These are phyloP conservation scores for Geothlypis trichas DNA, from an alignment of 2,113 vertebrate species.

Conservation along the genomic window DNA sequence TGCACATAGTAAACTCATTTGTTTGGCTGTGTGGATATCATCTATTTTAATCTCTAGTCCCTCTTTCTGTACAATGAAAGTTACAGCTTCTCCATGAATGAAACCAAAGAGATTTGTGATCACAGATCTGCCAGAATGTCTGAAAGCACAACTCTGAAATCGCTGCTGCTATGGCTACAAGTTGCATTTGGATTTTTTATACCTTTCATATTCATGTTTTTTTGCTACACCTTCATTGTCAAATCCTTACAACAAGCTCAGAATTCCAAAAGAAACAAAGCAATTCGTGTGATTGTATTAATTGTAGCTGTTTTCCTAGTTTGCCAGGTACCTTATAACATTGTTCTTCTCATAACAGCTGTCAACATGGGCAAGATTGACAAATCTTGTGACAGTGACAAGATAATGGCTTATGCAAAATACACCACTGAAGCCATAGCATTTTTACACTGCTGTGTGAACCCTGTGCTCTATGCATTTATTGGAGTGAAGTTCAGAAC, in stretches of 20 bases:
- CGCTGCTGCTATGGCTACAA: slow-evolving; percentile 76
- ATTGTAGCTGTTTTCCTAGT: slow-evolving; percentile 85
- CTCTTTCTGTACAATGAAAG: slow-evolving; percentile 73
- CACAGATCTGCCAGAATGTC: slow-evolving; percentile 22
- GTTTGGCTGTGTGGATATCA: slow-evolving; percentile 75
- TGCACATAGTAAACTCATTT: slow-evolving; percentile 73
- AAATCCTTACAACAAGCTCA: slow-evolving; percentile 79
- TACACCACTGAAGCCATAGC: slow-evolving; percentile 79
- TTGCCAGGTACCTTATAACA: slow-evolving; percentile 89
- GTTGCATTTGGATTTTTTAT: slow-evolving; percentile 85
- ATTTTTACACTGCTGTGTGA: slow-evolving; percentile 91
- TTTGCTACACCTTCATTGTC: slow-evolving; percentile 85
- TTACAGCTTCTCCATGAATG: background rate
- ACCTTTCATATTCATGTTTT: slow-evolving; percentile 83
- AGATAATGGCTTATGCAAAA: slow-evolving; percentile 5
- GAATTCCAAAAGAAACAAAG: slow-evolving; percentile 87
- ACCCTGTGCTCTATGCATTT: slow-evolving; percentile 92
- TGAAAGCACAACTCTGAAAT: slow-evolving; percentile 62
- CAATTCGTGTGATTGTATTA: slow-evolving; percentile 83
- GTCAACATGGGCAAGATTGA: slow-evolving; percentile 16
- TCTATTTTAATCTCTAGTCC: slow-evolving; percentile 80
- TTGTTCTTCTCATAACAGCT: slow-evolving; percentile 73
- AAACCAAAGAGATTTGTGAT: slow-evolving; percentile 70
- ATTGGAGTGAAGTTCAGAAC: slow-evolving; percentile 88
- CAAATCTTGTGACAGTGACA: slow-evolving; percentile 34